A percentile compares a stretch with the other conserved stretches of the same genome.
Conservation (phyloP, 2,113 vertebrate genomes). For the Heterocephalus glaber region DNA sequence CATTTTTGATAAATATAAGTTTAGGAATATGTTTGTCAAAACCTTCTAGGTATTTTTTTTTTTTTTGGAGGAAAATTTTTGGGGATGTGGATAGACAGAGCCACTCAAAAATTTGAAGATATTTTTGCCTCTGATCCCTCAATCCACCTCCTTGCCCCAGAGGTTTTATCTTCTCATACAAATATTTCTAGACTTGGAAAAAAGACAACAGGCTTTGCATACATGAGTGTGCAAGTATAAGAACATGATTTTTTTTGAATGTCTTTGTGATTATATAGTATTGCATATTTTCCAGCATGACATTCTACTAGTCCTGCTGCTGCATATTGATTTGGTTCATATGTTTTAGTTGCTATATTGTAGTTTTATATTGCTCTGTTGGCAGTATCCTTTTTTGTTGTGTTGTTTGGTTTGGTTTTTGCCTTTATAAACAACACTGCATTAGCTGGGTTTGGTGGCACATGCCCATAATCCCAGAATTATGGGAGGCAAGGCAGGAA, state of each 20-base stretch:
- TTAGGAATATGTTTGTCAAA: neutral
- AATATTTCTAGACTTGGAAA: neutral
- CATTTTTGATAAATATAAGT: neutral
- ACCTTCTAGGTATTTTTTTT: neutral
- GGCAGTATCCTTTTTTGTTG: neutral
- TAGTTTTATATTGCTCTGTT: neutral
- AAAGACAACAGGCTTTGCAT: neutral
- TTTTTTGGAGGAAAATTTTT: neutral
- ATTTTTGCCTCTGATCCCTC: neutral
- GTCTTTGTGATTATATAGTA: neutral
- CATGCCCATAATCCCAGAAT: neutral
- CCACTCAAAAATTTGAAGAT: neutral
- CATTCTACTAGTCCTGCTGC: neutral
- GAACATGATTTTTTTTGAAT: neutral
- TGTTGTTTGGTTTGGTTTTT: neutral
- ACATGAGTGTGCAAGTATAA: neutral
- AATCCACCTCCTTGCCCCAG: neutral
- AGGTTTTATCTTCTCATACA: neutral
- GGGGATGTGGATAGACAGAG: neutral
- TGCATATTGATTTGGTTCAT: neutral
- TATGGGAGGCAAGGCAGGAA: neutral
- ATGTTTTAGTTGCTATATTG: neutral
- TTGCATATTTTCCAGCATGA: neutral
- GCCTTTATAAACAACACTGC: neutral
- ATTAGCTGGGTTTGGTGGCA: neutral